These are phyloP conservation scores for Coboldia fuscipes DNA, from an alignment of 1,140 invertebrate species.

Conservation along the genomic window DNA sequence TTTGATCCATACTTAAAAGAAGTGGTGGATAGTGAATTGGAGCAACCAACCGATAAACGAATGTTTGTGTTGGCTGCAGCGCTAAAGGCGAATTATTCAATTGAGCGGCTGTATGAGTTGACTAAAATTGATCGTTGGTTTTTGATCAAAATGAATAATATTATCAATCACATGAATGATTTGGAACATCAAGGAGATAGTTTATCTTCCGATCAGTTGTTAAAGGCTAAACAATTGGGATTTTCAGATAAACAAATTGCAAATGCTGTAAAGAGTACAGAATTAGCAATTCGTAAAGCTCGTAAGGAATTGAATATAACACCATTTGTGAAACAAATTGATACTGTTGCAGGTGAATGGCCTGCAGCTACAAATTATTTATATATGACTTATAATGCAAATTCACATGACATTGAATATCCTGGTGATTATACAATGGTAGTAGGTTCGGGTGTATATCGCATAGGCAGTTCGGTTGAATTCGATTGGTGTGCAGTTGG, in stretches of 20 bases:
- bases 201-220: conserved; percentile 35
- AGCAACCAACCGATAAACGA: conserved; percentile 86
- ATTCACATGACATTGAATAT: conserved; percentile 68
- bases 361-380: conserved; percentile 95
- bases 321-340: conserved; percentile 94
- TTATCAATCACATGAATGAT: conserved; percentile 46
- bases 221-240: conserved; percentile 78
- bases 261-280: conserved; percentile 63
- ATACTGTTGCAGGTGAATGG: conserved; percentile 99
- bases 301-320: conserved; percentile 49
- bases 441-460: conserved; percentile 90
- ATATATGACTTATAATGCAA: conserved; percentile 90
- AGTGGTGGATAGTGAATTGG: conserved; percentile 67
- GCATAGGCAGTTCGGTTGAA: conserved; percentile 97
- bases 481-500: conserved; percentile 99
- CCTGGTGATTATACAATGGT: conserved; percentile 64
- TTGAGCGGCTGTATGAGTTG: conserved; percentile 69
- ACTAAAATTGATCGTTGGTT: conserved; percentile 98
- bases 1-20: conserved; percentile 77
- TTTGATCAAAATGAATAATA: conserved; percentile 83
- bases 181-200: conserved; percentile 35
- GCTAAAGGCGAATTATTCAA: conserved; percentile 51
- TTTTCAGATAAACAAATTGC: conserved; percentile 98
- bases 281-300: conserved; percentile 51
- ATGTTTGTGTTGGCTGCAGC: conserved; percentile 95